Base-by-base conservation (phyloP, 2,888 invertebrate species). In the Phania funesta region DNA sequence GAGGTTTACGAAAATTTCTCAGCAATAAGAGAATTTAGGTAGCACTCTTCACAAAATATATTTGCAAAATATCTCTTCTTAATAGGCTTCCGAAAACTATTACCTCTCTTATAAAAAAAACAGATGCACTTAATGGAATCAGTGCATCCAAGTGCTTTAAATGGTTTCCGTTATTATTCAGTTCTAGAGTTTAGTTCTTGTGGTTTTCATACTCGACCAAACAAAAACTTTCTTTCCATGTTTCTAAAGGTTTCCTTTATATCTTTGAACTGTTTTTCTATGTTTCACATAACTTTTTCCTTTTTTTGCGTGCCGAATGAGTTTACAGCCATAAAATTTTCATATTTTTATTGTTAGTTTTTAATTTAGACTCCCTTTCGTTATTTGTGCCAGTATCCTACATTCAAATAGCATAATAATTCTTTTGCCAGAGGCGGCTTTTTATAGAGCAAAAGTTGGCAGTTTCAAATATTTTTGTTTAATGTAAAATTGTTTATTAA, bases 351-450 rank as follows among this genome's bases (percentile, higher is more conserved):
- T 68, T 18, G 9, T 56, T 44, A 9, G 41, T 18, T 4, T n/a
- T 20, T 9, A n/a, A 29, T 13, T 24, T 3, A 5, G 11, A 18
- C 26, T 46, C 50, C 20, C 20, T 50, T 71, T 24, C 20, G 11
- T 41, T 52, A 22, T 50, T 73, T 73, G 62, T 52, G 52, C 73
- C 62, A 41, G 26, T 73, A 52, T 50, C 29, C 62, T 44, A 73
- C 52, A 64, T 73, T 73, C 44, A 44, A 41, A 16, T 26, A 16
- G 50, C 35, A 71, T 18, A 52, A 71, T 60, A 71, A 65, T 50
- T 65, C 71, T 71, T 71, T 71, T 29, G 78, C 78, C 22, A 11
- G 24, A 56, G 76, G 50, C 67, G 50, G 58, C 16, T 41, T 76
- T 64, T 54, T 24, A 24, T 24, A 4, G 13, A 24, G 13, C 44